phyloP scores from a whole-genome alignment of 2,113 vertebrate genomes.

The Myrmecophaga tridactyla region DNA sequence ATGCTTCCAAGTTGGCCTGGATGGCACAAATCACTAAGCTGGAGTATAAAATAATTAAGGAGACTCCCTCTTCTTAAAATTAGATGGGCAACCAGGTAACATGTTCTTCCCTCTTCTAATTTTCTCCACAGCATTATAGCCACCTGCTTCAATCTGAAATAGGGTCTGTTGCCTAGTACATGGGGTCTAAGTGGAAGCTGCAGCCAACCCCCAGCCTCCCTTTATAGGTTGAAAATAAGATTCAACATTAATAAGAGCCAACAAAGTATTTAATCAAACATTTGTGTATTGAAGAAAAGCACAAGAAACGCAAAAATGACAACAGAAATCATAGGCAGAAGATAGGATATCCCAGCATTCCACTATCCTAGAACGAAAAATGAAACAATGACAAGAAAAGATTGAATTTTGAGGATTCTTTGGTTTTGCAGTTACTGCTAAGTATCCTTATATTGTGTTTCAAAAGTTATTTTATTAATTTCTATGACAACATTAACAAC shows the following conservation, averaged over 20 bases:
- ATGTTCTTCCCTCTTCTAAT: not conserved
- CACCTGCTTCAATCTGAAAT: not conserved
- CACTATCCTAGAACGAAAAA: not conserved
- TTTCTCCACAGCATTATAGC: not conserved
- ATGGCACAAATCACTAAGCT: slow-evolving; percentile 49
- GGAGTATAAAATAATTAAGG: not conserved
- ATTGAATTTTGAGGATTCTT: slow-evolving; percentile 15
- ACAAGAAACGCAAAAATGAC: slow-evolving; percentile 11
- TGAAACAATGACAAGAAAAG: not conserved
- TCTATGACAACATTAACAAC: slow-evolving; percentile 1
- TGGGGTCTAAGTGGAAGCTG: not conserved
- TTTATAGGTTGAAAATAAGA: slow-evolving; percentile 21
- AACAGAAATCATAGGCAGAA: not conserved
- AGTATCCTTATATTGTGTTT: not conserved
- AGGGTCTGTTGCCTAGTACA: not conserved
- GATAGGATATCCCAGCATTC: not conserved
- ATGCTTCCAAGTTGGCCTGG: slow-evolving; percentile 56
- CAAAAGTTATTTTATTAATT: slow-evolving; percentile 27
- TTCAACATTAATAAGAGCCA: slow-evolving; percentile 7
- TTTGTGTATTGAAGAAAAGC: slow-evolving; percentile 45
- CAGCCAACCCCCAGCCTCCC: not conserved
- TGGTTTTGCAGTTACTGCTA: slow-evolving; percentile 2
- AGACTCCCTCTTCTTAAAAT: not conserved
- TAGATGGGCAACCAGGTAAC: not conserved
- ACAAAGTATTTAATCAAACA: slow-evolving; percentile 5